Conservation (phyloP, 2,888 invertebrate species). For the Himalopsyche japonica region DNA sequence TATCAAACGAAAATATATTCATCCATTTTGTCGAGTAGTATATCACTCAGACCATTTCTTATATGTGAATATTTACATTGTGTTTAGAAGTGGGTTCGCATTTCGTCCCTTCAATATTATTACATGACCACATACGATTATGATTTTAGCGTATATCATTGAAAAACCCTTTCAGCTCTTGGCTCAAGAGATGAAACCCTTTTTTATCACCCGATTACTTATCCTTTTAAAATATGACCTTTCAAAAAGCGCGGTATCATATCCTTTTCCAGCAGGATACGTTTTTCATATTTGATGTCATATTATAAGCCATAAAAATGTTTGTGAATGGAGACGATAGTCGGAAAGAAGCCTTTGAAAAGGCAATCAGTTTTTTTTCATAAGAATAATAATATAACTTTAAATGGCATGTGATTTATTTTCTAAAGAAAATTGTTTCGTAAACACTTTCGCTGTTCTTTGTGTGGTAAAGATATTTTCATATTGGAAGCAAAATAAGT, state of each 20-base stretch:
- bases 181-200: background rate
- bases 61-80: background rate
- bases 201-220: background rate
- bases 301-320: background rate
- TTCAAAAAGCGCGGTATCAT: background rate
- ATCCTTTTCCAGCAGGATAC: background rate
- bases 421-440: too few species aligned
- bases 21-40: background rate
- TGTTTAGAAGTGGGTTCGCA: background rate
- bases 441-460: too few species aligned
- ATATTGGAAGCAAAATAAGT: too few species aligned
- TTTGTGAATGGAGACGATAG: background rate
- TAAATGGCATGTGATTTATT: background rate
- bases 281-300: conserved; percentile 1
- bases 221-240: background rate
- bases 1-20: too few species aligned
- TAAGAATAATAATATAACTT: background rate
- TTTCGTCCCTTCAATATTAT: background rate
- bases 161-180: background rate
- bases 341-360: background rate
- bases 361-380: background rate
- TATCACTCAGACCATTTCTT: background rate
- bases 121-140: background rate
- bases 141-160: background rate
- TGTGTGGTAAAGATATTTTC: too few species aligned